A percentile compares a stretch with the other conserved stretches of the same genome.
Evolutionary conservation across 1,140 invertebrate species (phyloP).

Genomic region (Protaetia brevitarsis): DNA sequence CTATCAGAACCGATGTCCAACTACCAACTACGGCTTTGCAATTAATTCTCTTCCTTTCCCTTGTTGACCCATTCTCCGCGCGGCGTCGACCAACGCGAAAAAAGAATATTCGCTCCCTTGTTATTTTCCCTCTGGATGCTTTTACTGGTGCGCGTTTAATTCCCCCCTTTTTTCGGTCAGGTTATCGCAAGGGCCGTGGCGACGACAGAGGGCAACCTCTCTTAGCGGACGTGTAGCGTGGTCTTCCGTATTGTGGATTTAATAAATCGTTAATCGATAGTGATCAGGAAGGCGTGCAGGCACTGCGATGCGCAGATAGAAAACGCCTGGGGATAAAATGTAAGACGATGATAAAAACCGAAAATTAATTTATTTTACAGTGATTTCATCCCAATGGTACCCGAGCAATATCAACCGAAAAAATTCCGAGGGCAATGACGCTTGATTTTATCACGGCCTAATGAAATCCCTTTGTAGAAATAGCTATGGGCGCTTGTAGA

Average conservation of each 20-base stretch:
- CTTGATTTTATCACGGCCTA: neutral
- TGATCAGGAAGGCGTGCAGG: neutral
- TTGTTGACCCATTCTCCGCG: neutral
- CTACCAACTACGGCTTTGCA: neutral
- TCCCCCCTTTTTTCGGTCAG: constrained; percentile 16
- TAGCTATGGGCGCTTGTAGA: too few relatives aligned
- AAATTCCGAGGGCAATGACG: neutral
- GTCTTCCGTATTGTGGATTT: constrained; percentile 9
- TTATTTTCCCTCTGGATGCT: constrained; percentile 14
- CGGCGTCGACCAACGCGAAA: neutral
- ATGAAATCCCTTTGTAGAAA: too few relatives aligned
- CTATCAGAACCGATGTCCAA: neutral
- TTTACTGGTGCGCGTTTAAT: neutral
- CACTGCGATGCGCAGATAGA: neutral
- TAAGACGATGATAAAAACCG: neutral
- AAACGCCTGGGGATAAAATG: neutral
- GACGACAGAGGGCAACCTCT: neutral
- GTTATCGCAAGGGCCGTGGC: neutral
- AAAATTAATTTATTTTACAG: neutral
- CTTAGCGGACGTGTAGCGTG: neutral
- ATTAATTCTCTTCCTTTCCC: constrained; percentile 12
- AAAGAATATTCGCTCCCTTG: constrained; percentile 3
- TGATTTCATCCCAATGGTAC: neutral
- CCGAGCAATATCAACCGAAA: neutral
- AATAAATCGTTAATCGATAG: constrained; percentile 10